Evolutionary conservation across 2,888 invertebrate species (phyloP).

Genomic region (Mesorhabditis belari): DNA sequence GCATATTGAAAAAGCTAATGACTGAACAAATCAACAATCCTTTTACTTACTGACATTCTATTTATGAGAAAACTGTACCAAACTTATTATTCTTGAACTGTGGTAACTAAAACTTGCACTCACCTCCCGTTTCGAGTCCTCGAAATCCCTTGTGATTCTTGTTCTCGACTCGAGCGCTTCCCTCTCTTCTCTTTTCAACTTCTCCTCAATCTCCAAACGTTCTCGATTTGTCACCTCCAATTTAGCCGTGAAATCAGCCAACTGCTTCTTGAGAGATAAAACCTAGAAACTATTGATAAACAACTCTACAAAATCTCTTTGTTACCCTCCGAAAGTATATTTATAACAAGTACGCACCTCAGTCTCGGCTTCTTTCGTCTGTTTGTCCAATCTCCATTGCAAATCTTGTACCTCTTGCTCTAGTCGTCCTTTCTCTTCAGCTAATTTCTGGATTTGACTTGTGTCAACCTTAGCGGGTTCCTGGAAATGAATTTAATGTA

Average conservation of each 20-base stretch:
- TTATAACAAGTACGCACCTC: no score
- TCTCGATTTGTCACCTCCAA: background rate
- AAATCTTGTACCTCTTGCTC: constrained; percentile 14
- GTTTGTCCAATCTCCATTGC: constrained; percentile 6
- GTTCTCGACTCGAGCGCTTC: background rate
- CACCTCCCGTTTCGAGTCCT: background rate
- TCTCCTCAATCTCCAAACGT: background rate
- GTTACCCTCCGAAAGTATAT: no score
- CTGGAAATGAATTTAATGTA: no score
- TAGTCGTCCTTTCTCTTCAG: constrained; percentile 19
- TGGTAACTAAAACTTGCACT: no score
- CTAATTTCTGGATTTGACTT: constrained; percentile 11
- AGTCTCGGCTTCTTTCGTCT: constrained; percentile 2
- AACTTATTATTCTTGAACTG: no score
- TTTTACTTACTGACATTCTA: no score
- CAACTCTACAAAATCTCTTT: background rate
- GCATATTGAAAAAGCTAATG: no score
- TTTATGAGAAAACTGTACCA: no score
- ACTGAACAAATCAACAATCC: no score
- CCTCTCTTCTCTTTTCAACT: background rate
- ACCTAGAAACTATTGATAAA: background rate
- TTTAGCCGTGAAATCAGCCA: background rate
- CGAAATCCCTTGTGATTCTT: background rate
- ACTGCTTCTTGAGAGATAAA: background rate
- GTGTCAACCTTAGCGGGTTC: constrained; percentile 9